phyloP scores from a whole-genome alignment of 2,888 invertebrate genomes.

The Colostygia pectinataria region DNA sequence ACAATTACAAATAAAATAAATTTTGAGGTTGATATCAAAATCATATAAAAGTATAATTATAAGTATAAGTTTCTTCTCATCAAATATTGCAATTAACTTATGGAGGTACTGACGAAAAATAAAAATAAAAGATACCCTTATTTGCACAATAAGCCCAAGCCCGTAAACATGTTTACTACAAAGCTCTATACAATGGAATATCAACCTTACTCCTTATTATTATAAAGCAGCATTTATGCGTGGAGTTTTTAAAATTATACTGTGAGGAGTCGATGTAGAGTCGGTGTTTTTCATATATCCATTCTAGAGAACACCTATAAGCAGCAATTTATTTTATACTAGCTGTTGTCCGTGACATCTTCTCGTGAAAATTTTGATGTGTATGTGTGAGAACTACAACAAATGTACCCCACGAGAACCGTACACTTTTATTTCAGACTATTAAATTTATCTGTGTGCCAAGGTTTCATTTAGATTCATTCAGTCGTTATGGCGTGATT shows the following conservation, averaged over 20 bases:
- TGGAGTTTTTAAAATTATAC: background rate
- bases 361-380: background rate
- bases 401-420: no score
- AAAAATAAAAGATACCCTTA: slow-evolving; percentile 39
- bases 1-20: background rate
- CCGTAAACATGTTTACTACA: slow-evolving; percentile 52
- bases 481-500: no score
- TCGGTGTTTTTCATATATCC: slow-evolving; percentile 28
- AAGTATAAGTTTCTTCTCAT: slow-evolving; percentile 20
- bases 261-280: slow-evolving; percentile 8
- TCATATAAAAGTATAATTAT: slow-evolving; percentile 5
- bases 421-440: no score
- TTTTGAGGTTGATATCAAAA: slow-evolving; percentile 2
- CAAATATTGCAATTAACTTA: slow-evolving; percentile 31
- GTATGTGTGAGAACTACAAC: no score
- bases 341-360: slow-evolving; percentile 3
- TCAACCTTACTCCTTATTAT: slow-evolving; percentile 3
- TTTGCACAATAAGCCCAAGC: slow-evolving; percentile 33
- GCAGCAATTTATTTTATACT: no score
- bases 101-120: slow-evolving; percentile 25
- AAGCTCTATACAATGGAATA: slow-evolving; percentile 3
- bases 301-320: slow-evolving; percentile 11
- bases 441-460: no score
- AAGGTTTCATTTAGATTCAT: no score
- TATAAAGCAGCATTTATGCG: slow-evolving; percentile 6